Percentiles rank a stretch among this genome's conserved stretches.
Conservation (phyloP, 2,888 invertebrate species). For the Chloroclysta siterata region DNA sequence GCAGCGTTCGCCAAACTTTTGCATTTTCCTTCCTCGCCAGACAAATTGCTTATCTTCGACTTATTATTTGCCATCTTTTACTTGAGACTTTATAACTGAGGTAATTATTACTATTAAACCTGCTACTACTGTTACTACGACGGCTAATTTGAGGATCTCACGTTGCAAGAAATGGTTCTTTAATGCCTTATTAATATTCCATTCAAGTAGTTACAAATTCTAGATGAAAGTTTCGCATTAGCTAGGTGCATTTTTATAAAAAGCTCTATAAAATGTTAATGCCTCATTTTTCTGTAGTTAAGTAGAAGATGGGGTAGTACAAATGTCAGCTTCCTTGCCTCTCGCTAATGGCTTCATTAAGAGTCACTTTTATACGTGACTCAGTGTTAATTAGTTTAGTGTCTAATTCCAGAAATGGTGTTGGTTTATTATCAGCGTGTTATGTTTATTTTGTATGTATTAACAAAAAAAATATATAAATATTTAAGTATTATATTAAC, state of each 20-base stretch:
- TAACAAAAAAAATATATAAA: too few species aligned
- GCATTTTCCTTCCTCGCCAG: constrained; percentile 64
- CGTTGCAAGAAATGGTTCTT: constrained; percentile 1
- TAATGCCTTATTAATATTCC: constrained; percentile 11
- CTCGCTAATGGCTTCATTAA: constrained; percentile 74
- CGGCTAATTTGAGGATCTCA: too few species aligned
- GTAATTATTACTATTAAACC: too few species aligned
- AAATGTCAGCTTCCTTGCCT: constrained; percentile 51
- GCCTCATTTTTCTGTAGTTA: constrained; percentile 29
- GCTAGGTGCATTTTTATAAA: neutral
- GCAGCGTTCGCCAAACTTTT: constrained; percentile 69
- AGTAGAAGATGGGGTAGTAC: neutral
- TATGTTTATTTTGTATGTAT: constrained; percentile 1
- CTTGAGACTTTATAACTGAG: neutral
- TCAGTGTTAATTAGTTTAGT: constrained; percentile 57
- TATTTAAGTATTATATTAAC: too few species aligned
- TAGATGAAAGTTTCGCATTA: neutral
- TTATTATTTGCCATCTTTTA: constrained; percentile 46
- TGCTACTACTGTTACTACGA: too few species aligned
- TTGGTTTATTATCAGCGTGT: constrained; percentile 9
- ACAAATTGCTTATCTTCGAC: constrained; percentile 63
- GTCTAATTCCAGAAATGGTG: constrained; percentile 34
- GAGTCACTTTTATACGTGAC: constrained; percentile 65
- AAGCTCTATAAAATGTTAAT: neutral
- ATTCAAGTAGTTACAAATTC: constrained; percentile 14